Evolutionary conservation across 2,888 invertebrate genomes (phyloP).

Genomic region (Oscheius myriophilus): DNA sequence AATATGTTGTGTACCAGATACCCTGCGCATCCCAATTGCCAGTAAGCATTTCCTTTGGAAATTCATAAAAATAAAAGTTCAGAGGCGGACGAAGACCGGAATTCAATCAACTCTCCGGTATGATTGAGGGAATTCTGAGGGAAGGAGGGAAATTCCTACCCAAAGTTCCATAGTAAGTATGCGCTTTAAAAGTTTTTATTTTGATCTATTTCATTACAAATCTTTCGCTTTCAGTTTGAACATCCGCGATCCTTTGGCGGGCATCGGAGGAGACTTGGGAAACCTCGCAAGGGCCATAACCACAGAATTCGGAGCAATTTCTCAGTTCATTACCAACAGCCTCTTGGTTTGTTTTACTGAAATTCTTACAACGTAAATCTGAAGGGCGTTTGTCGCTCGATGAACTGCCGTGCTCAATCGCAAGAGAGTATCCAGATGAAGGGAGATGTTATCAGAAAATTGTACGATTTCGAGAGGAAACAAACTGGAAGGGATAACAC

Average conservation of each 20-base stretch:
- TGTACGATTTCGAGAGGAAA: conserved; percentile 37
- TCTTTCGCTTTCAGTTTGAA: conserved; percentile 1
- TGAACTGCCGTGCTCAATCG: conserved; percentile 5
- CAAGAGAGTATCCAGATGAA: conserved; percentile 9
- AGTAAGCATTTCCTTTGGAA: not conserved
- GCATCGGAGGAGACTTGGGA: conserved; percentile 3
- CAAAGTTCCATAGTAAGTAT: conserved; percentile 11
- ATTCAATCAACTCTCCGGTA: not conserved
- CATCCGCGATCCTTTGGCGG: conserved; percentile 19
- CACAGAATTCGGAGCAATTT: conserved; percentile 11
- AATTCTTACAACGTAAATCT: not conserved
- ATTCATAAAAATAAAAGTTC: not conserved
- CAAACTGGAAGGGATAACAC: conserved; percentile 32
- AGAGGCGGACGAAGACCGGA: not conserved
- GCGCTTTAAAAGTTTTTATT: too few relatives aligned
- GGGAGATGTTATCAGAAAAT: not conserved
- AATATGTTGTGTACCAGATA: not conserved
- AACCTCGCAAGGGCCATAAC: not conserved
- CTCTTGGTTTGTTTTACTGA: not conserved
- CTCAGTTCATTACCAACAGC: not conserved
- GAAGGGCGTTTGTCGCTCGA: conserved; percentile 8
- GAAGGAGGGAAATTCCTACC: conserved; percentile 14
- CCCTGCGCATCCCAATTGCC: conserved; percentile 7
- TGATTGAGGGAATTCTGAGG: conserved; percentile 3
- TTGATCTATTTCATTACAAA: not conserved